Evolutionary conservation across 2,888 invertebrate species (phyloP).

Genomic region (Griposia aprilina): DNA sequence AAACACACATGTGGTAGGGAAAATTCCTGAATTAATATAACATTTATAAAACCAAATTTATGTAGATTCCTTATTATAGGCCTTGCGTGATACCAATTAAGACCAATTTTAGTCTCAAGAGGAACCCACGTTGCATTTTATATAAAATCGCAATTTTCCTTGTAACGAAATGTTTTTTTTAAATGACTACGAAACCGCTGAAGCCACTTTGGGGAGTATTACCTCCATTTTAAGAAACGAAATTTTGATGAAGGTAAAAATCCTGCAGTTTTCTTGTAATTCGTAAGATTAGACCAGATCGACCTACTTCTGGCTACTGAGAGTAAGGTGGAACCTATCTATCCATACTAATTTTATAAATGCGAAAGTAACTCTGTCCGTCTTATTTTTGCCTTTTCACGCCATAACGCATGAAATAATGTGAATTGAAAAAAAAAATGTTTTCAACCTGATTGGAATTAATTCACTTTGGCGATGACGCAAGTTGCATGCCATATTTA

Average conservation of each 20-base stretch:
- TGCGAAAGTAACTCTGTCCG: too few relatives aligned
- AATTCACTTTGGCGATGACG: too few relatives aligned
- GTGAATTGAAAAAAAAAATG: too few relatives aligned
- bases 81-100: constrained; percentile 23
- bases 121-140: constrained; percentile 52
- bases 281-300: constrained; percentile 36
- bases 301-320: constrained; percentile 7
- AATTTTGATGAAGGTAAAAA: constrained; percentile 53
- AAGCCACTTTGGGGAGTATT: constrained; percentile 54
- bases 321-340: neutral
- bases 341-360: too few relatives aligned
- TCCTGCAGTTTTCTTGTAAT: constrained; percentile 30
- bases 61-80: too few relatives aligned
- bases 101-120: constrained; percentile 25
- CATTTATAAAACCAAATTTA: too few relatives aligned
- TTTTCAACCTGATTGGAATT: too few relatives aligned
- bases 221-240: constrained; percentile 39
- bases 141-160: constrained; percentile 58
- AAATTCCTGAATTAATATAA: too few relatives aligned
- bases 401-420: too few relatives aligned
- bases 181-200: constrained; percentile 55
- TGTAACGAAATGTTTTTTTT: constrained; percentile 60
- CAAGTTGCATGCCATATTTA: too few relatives aligned
- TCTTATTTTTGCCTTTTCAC: too few relatives aligned
- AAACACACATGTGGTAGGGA: too few relatives aligned